Conservation (phyloP, 1,140 invertebrate genomes). For the Caenorhabditis remanei region DNA sequence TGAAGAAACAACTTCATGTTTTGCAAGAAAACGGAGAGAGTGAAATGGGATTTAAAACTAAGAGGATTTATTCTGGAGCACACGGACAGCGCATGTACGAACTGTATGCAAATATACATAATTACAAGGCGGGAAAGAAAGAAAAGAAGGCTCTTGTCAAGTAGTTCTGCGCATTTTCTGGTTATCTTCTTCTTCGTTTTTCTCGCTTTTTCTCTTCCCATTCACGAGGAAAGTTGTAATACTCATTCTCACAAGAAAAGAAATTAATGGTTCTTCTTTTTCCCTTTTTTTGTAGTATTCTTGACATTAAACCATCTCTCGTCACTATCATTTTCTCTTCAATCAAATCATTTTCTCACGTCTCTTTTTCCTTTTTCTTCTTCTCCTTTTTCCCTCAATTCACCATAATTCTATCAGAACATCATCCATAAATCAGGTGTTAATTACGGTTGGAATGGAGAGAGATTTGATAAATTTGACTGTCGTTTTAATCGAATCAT, state of each 20-base stretch:
- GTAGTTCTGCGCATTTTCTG: slow-evolving; percentile 53
- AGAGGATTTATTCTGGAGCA: slow-evolving; percentile 53
- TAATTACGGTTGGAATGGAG: background rate
- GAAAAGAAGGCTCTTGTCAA: slow-evolving; percentile 10
- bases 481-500: slow-evolving; percentile 22
- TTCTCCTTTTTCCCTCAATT: background rate
- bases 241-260: slow-evolving; percentile 32
- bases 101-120: slow-evolving; percentile 54
- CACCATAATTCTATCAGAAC: background rate
- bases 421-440: slow-evolving; percentile 47
- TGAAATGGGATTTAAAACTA: slow-evolving; percentile 8
- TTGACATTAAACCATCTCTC: slow-evolving; percentile 27
- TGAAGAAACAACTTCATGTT: slow-evolving; percentile 39
- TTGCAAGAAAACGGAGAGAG: slow-evolving; percentile 8
- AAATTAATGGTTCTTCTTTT: slow-evolving; percentile 39
- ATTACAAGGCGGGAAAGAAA: background rate
- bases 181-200: background rate
- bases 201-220: background rate
- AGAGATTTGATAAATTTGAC: slow-evolving; percentile 36
- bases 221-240: slow-evolving; percentile 19
- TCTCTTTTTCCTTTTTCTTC: background rate
- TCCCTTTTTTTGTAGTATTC: background rate
- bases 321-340: background rate
- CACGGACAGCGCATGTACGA: background rate
- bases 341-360: slow-evolving; percentile 12